Evolutionary conservation across 2,797 vertebrate genomes (phyloP), one percentile per base, ranked within the genome.

Genomic region (Odontamblyopus rebecca): DNA sequence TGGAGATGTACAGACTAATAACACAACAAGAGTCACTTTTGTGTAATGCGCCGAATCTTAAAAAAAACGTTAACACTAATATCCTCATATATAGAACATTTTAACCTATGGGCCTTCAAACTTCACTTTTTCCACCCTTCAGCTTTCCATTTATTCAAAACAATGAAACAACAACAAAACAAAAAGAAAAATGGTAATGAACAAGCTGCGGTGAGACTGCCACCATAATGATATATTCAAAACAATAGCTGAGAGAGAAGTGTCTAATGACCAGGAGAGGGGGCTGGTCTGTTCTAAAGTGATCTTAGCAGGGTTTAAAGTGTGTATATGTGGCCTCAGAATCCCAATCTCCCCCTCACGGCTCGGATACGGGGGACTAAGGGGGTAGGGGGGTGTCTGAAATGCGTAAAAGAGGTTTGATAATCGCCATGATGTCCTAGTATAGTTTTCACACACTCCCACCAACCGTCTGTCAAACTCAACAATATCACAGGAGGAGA

Each of bases 161-260:
- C 70, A 73, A 82, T 74, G 61, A 62, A 67, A 32, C 27, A 80
- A 82, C 77, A 71, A 70, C 80, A 32, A 61, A 78, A 81, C 80
- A 78, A 48, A 54, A 70, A 68, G 73, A 86, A 71, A 84, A 86
- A 85, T 81, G 77, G 68, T 78, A 86, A 89, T 86, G 86, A 82
- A 85, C 79, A 80, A 68, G 73, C 82, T 81, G 81, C 61, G 86
- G 82, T 82, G 74, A 75, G 57, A 78, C 84, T 88, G 87, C 85
- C 87, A 87, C 82, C 83, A 87, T 88, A 86, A 91, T 90, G 84
- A 90, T 87, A 85, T 86, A 91, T 88, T 91, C 80, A 86, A 88
- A 89, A 85, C 83, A 87, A 89, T 82, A 78, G 71, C 85, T 81
- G 81, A 2, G 67, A 81, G 77, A 85, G 79, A 89, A 85, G 71